Percentiles rank a stretch among this genome's conserved stretches.
These are phyloP conservation scores for Urocolius indicus DNA, from an alignment of 2,113 vertebrate genomes.

Conservation along the genomic window DNA sequence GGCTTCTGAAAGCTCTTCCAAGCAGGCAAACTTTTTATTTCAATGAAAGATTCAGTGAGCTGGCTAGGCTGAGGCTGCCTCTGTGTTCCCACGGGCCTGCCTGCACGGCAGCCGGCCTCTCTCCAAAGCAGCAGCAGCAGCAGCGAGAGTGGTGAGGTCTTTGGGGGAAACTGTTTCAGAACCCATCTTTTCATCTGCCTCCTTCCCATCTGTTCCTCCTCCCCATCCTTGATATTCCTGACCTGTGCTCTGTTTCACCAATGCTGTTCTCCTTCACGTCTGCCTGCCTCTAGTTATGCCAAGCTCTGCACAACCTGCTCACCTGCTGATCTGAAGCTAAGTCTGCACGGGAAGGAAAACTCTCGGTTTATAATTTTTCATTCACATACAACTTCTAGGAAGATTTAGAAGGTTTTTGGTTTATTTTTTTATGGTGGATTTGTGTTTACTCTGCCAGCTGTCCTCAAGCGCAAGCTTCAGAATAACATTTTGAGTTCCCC, in stretches of 20 bases:
- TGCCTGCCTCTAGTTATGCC: not conserved
- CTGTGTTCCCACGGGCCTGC: not conserved
- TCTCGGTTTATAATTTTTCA: not conserved
- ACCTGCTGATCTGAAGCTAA: not conserved
- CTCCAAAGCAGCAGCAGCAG: not conserved
- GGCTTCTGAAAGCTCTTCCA: not conserved
- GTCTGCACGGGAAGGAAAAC: not conserved
- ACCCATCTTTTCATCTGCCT: not conserved
- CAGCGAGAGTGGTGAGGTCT: not conserved
- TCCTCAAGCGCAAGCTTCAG: not conserved
- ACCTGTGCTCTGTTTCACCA: not conserved
- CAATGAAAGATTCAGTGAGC: not conserved
- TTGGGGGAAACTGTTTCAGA: not conserved
- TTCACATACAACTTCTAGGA: not conserved
- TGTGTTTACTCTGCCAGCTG: not conserved
- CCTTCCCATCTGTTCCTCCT: not conserved
- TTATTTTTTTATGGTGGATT: not conserved
- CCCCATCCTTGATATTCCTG: not conserved
- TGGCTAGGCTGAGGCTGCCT: not conserved
- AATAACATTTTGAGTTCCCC: not conserved
- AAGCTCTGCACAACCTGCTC: not conserved
- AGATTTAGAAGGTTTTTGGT: too few species aligned
- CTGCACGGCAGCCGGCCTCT: fast-evolving
- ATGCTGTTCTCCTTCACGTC: fast-evolving
- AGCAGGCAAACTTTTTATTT: not conserved